These are phyloP conservation scores for Lepidostoma basale DNA, from an alignment of 1,140 invertebrate species.

Conservation along the genomic window DNA sequence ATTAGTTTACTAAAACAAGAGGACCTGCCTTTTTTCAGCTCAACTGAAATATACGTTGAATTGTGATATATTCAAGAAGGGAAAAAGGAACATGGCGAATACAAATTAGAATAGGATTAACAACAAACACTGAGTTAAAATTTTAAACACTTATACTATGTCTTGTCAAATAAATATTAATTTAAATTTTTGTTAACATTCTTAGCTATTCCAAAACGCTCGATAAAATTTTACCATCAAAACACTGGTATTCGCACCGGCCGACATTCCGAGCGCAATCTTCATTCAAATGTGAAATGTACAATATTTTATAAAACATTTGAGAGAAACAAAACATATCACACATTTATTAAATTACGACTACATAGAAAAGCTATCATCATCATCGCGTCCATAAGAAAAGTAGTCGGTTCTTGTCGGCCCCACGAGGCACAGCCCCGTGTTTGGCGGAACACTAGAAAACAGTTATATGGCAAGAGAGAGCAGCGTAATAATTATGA, in stretches of 20 bases:
- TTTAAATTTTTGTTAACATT: constrained; percentile 34
- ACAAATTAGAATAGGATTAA: constrained; percentile 42
- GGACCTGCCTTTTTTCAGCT: constrained; percentile 47
- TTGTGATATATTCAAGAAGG: constrained; percentile 31
- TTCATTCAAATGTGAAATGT: constrained; percentile 19
- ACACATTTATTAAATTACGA: constrained; percentile 41
- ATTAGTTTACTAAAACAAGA: constrained; percentile 40
- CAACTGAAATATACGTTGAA: constrained; percentile 43
- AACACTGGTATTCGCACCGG: constrained; percentile 14
- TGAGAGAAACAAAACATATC: constrained; percentile 38
- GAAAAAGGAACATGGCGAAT: constrained; percentile 41
- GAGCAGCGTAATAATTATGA: constrained; percentile 42
- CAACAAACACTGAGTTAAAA: constrained; percentile 44
- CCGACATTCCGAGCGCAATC: constrained; percentile 24
- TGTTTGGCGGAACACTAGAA: neutral
- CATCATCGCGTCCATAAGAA: neutral
- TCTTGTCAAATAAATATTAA: constrained; percentile 42
- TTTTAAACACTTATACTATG: constrained; percentile 43
- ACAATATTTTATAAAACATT: constrained; percentile 23
- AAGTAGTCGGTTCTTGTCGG: constrained; percentile 2
- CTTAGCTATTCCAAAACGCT: constrained; percentile 32
- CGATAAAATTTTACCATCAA: constrained; percentile 28
- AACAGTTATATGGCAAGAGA: constrained; percentile 43
- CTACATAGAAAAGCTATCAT: constrained; percentile 45
- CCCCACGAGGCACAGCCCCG: constrained; percentile 16